Percentiles rank a stretch among this genome's conserved stretches.
Conservation (phyloP, 2,113 vertebrate genomes). For the Chloebia gouldiae region DNA sequence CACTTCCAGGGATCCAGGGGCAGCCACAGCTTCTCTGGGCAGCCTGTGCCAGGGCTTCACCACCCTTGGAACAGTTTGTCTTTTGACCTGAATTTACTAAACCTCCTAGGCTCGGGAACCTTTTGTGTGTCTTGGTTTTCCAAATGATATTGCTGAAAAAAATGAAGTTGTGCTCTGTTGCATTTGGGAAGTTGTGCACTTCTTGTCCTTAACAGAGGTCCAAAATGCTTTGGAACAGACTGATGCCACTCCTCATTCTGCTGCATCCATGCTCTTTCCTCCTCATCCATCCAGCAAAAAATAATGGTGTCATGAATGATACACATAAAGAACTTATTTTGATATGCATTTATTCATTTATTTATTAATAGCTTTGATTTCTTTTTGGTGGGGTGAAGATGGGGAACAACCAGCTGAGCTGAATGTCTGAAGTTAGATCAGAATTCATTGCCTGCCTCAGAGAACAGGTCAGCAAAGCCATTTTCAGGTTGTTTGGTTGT, state of each 20-base stretch:
- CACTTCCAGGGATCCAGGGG: not conserved
- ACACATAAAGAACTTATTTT: not conserved
- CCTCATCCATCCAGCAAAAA: not conserved
- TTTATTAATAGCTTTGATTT: not conserved
- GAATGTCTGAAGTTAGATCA: not conserved
- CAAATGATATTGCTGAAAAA: not conserved
- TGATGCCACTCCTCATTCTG: not conserved
- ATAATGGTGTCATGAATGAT: rapidly evolving
- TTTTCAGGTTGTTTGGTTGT: not conserved
- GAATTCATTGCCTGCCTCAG: not conserved
- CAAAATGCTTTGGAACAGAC: not conserved
- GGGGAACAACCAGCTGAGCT: not conserved
- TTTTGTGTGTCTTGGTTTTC: not conserved
- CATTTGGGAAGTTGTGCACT: not conserved
- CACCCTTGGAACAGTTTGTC: not conserved
- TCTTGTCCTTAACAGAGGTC: not conserved
- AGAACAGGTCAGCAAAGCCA: not conserved
- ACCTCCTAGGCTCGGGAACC: not conserved
- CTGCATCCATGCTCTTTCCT: not conserved
- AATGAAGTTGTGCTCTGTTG: not conserved
- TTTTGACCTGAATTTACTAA: not conserved
- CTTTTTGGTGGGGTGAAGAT: not conserved
- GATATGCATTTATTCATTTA: not conserved
- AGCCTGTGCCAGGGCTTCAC: rapidly evolving
- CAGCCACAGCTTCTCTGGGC: not conserved